phyloP scores from a whole-genome alignment of 2,888 invertebrate genomes.

The Eristalis intricaria region DNA sequence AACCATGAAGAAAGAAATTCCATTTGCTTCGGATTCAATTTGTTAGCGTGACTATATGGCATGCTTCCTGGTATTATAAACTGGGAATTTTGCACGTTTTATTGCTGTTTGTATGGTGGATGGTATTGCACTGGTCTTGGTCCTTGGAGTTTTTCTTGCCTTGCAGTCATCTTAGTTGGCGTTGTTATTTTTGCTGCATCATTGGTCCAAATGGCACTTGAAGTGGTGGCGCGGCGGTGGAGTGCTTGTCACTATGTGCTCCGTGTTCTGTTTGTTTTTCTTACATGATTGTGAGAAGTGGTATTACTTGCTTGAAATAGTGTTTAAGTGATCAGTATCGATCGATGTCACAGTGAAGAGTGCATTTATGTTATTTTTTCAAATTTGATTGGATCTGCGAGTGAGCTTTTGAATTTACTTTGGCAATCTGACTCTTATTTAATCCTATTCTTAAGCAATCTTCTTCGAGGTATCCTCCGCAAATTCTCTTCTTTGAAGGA shows the following conservation, averaged over 20 bases:
- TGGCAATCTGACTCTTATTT: too few relatives aligned
- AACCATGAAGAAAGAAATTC: conserved; percentile 57
- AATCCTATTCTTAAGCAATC: too few relatives aligned
- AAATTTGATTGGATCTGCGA: conserved; percentile 12
- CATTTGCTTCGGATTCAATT: conserved; percentile 70
- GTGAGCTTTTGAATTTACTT: background rate
- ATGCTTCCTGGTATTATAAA: conserved; percentile 72
- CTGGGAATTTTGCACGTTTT: conserved; percentile 72
- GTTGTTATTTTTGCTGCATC: conserved; percentile 6
- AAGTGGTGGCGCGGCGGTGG: conserved; percentile 42
- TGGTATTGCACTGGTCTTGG: conserved; percentile 44
- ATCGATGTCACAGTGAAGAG: conserved; percentile 53
- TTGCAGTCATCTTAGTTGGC: conserved; percentile 19
- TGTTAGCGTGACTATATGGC: conserved; percentile 72
- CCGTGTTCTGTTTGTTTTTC: background rate
- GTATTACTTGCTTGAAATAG: conserved; percentile 59
- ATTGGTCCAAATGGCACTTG: conserved; percentile 12
- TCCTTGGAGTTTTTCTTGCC: conserved; percentile 42
- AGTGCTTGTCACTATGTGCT: conserved; percentile 67
- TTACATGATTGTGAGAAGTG: conserved; percentile 47
- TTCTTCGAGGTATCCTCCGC: too few relatives aligned
- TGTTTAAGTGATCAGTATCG: conserved; percentile 62
- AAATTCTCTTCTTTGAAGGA: too few relatives aligned
- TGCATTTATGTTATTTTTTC: conserved; percentile 5
- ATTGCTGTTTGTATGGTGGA: conserved; percentile 62